Percentiles rank a stretch among this genome's conserved stretches.
Conservation (phyloP, 2,797 vertebrate genomes). For the Paramormyrops hopkinsi region DNA sequence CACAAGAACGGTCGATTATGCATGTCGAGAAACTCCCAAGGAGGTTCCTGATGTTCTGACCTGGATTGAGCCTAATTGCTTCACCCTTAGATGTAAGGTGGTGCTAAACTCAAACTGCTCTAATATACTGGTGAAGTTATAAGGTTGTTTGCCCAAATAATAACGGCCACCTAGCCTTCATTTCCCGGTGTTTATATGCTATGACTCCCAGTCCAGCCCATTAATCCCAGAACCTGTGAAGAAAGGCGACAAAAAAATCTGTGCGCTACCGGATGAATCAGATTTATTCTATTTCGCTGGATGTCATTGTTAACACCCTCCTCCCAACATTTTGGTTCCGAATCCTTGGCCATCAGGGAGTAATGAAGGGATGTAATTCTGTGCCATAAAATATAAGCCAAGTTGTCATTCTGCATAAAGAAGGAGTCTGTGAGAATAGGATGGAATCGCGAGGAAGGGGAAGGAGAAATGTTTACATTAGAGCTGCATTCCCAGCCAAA, state of each 20-base stretch:
- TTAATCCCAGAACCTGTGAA: slow-evolving; percentile 16
- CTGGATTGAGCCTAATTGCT: neutral
- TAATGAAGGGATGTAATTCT: slow-evolving; percentile 95
- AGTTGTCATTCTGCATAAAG: slow-evolving; percentile 89
- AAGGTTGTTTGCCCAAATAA: neutral
- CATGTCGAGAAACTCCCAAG: neutral
- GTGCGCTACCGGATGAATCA: slow-evolving; percentile 73
- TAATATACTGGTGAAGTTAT: neutral
- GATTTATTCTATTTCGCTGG: slow-evolving; percentile 85
- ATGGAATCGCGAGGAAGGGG: slow-evolving; percentile 59
- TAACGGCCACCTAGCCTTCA: neutral
- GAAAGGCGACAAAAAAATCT: slow-evolving; percentile 70
- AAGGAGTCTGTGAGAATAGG: slow-evolving; percentile 83
- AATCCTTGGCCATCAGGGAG: slow-evolving; percentile 70
- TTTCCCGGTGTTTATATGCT: neutral
- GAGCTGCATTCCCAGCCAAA: neutral
- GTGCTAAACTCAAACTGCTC: neutral
- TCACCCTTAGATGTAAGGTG: neutral
- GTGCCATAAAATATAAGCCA: slow-evolving; percentile 82
- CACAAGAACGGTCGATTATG: neutral
- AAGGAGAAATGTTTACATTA: slow-evolving; percentile 16
- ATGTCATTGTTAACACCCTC: slow-evolving; percentile 82
- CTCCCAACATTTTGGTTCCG: slow-evolving; percentile 64
- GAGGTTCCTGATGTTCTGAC: neutral
- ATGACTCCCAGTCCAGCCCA: neutral